Evolutionary conservation across 2,888 invertebrate genomes (phyloP), one percentile per base, ranked within the genome.

Genomic region (Plebejus anna): DNA sequence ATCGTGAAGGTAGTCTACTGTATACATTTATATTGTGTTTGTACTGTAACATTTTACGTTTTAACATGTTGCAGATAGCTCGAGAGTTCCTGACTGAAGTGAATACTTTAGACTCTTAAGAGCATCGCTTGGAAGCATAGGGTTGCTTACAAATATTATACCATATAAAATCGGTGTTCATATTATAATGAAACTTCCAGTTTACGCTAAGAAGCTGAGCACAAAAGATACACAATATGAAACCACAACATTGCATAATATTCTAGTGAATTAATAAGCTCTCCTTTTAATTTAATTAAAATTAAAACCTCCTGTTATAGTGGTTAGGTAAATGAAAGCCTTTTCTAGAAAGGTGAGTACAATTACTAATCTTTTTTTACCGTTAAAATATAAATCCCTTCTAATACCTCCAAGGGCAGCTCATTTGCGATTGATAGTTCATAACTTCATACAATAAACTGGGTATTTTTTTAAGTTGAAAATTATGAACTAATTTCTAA

Each of bases 51-150:
- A 72, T 76, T 76, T 57, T 70, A 71, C 59, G 71, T 71, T 70
- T 71, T 76, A 76, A 76, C 71, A 59, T 76, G 72, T 59, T 71
- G 57, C 28, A 71, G 71, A 72, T 76, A 57, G 71, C 76, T 76
- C 59, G 36, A 71, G 76, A 76, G 72, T 59, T 76, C 51, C 28
- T 72, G 57, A 59, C 42, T 76, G 71, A 72, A 59, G 71, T 76
- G 76, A 76, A 71, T 72, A 59, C 28, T 42, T 57, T 59, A 42
- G 57, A 72, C 71, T 71, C 76, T 57, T 76, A 57, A 72, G 71
- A 57, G 42, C 76, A 59, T 42, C 59, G 42, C 71, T 42, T 71
- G 76, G 55, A 51, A 55, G 32, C 55, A 55, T 55, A 73, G 73
- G 51, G 72, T 47, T 72, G 73, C 71, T 71, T 42, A 22, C 73